phyloP scores from a whole-genome alignment of 2,888 invertebrate genomes.

The Eristalis intricaria region DNA sequence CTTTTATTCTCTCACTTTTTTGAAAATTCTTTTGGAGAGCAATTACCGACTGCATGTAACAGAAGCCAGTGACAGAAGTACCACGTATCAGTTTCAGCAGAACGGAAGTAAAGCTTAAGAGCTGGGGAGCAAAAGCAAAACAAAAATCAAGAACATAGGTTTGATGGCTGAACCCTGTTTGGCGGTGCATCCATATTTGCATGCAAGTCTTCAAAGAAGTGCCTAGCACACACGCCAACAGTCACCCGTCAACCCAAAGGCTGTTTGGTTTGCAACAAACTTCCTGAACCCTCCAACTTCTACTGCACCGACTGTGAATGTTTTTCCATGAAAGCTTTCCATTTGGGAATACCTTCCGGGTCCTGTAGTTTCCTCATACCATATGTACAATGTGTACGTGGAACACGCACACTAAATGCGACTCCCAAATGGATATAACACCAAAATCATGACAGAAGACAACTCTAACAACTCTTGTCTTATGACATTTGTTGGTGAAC shows the following conservation, averaged over 20 bases:
- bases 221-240: neutral
- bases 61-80: neutral
- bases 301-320: slow-evolving; percentile 45
- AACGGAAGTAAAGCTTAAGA: neutral
- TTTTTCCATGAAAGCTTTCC: slow-evolving; percentile 35
- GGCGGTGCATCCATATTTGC: slow-evolving; percentile 27
- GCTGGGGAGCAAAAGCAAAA: neutral
- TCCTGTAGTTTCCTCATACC: neutral
- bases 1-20: neutral
- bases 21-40: neutral
- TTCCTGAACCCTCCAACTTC: slow-evolving; percentile 61
- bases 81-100: neutral
- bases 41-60: neutral
- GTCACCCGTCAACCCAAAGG: slow-evolving; percentile 43
- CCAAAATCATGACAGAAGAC: neutral
- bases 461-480: neutral
- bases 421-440: neutral
- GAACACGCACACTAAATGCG: neutral
- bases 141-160: neutral
- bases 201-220: slow-evolving; percentile 19
- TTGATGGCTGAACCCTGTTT: neutral
- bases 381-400: neutral
- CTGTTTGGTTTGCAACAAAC: slow-evolving; percentile 68
- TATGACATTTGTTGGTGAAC: neutral
- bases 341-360: slow-evolving; percentile 15